Evolutionary conservation across 2,888 invertebrate genomes (phyloP).

Genomic region (Camponotus fellah): DNA sequence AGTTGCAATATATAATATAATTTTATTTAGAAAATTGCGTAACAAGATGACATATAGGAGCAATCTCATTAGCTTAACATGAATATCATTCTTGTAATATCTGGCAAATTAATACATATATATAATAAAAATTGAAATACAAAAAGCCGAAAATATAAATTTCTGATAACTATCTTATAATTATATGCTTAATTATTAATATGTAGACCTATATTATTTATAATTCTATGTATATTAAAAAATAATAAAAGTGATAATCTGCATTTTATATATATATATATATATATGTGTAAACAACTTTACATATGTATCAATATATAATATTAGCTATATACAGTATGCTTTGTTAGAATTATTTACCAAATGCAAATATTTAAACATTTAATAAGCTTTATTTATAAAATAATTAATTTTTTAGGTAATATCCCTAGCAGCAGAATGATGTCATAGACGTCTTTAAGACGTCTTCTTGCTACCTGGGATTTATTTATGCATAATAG

Average conservation of each 20-base stretch:
- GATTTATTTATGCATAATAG: constrained; percentile 11
- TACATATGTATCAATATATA: not conserved
- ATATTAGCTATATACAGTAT: constrained; percentile 12
- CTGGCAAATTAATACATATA: constrained; percentile 27
- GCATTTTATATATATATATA: not conserved
- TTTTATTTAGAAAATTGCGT: constrained; percentile 61
- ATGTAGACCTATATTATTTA: not conserved
- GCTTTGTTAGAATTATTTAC: not conserved
- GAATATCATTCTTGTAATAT: constrained; percentile 11
- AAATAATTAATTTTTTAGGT: constrained; percentile 5
- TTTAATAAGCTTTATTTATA: not conserved
- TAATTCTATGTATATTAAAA: constrained; percentile 9
- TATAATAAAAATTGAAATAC: constrained; percentile 29
- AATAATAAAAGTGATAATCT: constrained; percentile 8
- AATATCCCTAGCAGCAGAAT: no score
- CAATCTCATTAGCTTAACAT: constrained; percentile 43
- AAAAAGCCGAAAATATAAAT: constrained; percentile 21
- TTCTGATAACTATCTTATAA: not conserved
- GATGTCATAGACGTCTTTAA: no score
- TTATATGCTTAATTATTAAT: not conserved
- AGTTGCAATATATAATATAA: constrained; percentile 58
- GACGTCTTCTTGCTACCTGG: no score
- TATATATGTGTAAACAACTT: not conserved
- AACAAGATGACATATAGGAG: constrained; percentile 57
- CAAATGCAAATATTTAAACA: constrained; percentile 12